Evolutionary conservation across 2,113 vertebrate species (phyloP).

Genomic region (Cephalopterus ornatus): DNA sequence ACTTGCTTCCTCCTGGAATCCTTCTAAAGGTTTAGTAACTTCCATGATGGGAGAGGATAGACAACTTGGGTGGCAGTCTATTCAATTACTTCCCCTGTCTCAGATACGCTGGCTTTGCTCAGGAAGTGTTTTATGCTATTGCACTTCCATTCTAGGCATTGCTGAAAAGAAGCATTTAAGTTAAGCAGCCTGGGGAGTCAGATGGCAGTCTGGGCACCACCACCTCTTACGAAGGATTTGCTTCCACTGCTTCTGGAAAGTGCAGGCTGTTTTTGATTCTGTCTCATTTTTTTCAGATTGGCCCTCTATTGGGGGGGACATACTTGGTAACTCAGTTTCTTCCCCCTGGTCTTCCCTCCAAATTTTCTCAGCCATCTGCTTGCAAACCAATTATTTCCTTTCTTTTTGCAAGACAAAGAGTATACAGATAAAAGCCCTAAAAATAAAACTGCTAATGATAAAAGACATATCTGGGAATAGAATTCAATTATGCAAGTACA

Average conservation of each 20-base stretch:
- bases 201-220: neutral
- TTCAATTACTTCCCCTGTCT: neutral
- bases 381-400: neutral
- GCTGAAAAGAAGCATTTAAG: neutral
- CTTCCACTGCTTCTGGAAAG: neutral
- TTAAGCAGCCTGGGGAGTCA: neutral
- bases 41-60: neutral
- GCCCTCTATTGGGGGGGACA: neutral
- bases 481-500: neutral
- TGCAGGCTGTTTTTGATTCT: neutral
- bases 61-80: neutral
- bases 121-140: neutral
- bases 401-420: neutral
- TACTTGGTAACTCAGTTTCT: neutral
- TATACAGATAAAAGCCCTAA: neutral
- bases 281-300: neutral
- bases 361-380: neutral
- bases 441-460: neutral
- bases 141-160: neutral
- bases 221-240: neutral
- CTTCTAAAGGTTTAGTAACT: neutral
- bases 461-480: neutral
- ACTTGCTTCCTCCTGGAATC: neutral
- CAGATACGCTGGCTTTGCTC: neutral
- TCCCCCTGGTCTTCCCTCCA: neutral